These are phyloP conservation scores for Lucifuga dentata DNA, from an alignment of 2,113 vertebrate genomes.

Conservation along the genomic window DNA sequence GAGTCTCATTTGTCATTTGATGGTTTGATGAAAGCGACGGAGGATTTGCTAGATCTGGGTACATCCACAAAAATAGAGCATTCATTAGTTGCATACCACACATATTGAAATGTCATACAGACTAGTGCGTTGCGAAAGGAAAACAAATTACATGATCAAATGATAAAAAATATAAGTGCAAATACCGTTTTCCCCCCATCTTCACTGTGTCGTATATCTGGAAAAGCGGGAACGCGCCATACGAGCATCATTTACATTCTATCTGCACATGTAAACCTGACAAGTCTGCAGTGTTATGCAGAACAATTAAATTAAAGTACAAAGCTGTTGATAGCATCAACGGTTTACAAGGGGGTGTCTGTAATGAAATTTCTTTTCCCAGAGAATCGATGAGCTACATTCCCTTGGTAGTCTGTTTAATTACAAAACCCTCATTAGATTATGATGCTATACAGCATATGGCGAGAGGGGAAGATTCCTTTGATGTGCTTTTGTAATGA, in stretches of 20 bases:
- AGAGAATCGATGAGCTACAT: slow-evolving; percentile 63
- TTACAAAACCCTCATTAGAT: slow-evolving; percentile 79
- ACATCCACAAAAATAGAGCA: slow-evolving; percentile 18
- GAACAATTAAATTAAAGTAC: slow-evolving; percentile 53
- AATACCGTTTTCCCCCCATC: slow-evolving; percentile 8
- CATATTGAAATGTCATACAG: slow-evolving; percentile 34
- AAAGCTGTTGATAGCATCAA: slow-evolving; percentile 47
- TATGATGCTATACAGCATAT: slow-evolving; percentile 71
- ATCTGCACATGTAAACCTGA: slow-evolving; percentile 41
- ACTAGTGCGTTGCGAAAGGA: background rate
- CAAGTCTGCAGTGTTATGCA: slow-evolving; percentile 60
- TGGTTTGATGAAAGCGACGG: slow-evolving; percentile 37
- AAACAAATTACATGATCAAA: slow-evolving; percentile 37
- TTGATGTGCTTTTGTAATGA: slow-evolving; percentile 73
- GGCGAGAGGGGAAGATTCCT: slow-evolving; percentile 64
- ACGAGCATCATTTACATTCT: slow-evolving; percentile 13
- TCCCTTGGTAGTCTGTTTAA: slow-evolving; percentile 70
- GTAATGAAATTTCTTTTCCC: slow-evolving; percentile 71
- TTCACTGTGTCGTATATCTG: background rate
- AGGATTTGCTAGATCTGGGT: slow-evolving; percentile 12
- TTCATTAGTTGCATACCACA: slow-evolving; percentile 35
- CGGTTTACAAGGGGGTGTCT: slow-evolving; percentile 42
- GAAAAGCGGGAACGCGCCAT: slow-evolving; percentile 14
- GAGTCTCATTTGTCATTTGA: slow-evolving; percentile 36
- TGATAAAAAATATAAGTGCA: slow-evolving; percentile 3